Base-by-base conservation (phyloP, 2,797 vertebrate species). In the Macrochelys suwanniensis region DNA sequence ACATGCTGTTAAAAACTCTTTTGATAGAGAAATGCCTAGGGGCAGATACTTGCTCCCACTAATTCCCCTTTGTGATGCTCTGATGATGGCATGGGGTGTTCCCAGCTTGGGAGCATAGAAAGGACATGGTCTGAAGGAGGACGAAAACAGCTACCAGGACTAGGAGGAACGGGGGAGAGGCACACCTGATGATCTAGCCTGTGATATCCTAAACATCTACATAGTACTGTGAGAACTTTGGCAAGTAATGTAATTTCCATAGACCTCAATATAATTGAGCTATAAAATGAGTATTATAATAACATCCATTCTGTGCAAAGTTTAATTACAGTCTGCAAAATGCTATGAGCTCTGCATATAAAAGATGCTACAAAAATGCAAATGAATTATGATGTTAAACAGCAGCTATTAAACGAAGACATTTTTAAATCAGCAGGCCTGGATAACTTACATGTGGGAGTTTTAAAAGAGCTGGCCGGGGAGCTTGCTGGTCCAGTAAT, bases 51-150 rank as follows among this genome's bases (percentile, higher is more conserved):
- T 31, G 10, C 19, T 89, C 42, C 49, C 80, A 26, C 57, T 80
- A 23, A 31, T 49, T 76, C 13, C 33, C 11, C 42, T 89, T 49
- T 84, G 47, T 13, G 15, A 28, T 4, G 37, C 53, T 49, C 85
- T 47, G 21, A 4, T 56, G n/a, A 9, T 2, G 25, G 0, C 8
- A 45, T 7, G 59, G 65, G 84, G 13, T 33, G 19, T 13, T 92
- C 61, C 80, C 0, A 0, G 0, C 10, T 23, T 33, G 3, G 6
- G 11, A 86, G 50, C 2, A 4, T 65, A 82, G 84, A 74, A 65
- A 49, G 19, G 49, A 45, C 42, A 50, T 7, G 47, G 13, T 54
- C 79, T 84, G 79, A 96, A n/a, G 11, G 88, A 61, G 17, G 86
- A 57, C 4, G 4, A 45, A 45, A 74, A 42, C 2, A 7, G 21